phyloP scores from a whole-genome alignment of 2,888 invertebrate species.

The Cerastoderma edule region DNA sequence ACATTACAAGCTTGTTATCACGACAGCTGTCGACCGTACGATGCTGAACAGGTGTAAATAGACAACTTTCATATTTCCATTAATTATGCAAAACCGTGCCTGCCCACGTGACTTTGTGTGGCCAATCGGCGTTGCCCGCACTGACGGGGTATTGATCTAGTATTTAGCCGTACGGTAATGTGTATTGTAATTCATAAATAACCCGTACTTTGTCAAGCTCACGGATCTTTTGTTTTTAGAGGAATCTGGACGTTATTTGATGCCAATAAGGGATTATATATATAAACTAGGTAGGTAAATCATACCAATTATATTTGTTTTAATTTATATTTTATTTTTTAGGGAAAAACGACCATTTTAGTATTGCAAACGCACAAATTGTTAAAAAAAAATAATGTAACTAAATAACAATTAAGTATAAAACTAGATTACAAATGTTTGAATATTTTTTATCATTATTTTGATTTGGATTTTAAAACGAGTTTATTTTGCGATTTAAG shows the following conservation, averaged over 20 bases:
- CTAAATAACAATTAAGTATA: too few relatives aligned
- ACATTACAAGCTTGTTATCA: background rate
- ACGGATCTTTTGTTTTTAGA: constrained; percentile 6
- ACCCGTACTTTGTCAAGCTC: constrained; percentile 8
- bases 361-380: too few relatives aligned
- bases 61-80: constrained; percentile 32
- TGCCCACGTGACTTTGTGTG: constrained; percentile 32
- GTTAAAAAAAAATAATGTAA: too few relatives aligned
- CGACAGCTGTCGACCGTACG: constrained; percentile 22
- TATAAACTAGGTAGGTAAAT: background rate
- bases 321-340: background rate
- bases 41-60: constrained; percentile 39
- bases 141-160: constrained; percentile 49
- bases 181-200: constrained; percentile 21
- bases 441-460: too few relatives aligned
- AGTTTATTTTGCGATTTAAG: too few relatives aligned
- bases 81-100: constrained; percentile 51
- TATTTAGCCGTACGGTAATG: background rate
- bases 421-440: too few relatives aligned
- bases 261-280: background rate
- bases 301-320: background rate
- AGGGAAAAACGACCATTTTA: too few relatives aligned
- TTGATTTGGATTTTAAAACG: too few relatives aligned
- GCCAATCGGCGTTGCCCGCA: constrained; percentile 33
- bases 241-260: background rate